Conservation (phyloP, 2,888 invertebrate genomes). For the Beris chalybata region DNA sequence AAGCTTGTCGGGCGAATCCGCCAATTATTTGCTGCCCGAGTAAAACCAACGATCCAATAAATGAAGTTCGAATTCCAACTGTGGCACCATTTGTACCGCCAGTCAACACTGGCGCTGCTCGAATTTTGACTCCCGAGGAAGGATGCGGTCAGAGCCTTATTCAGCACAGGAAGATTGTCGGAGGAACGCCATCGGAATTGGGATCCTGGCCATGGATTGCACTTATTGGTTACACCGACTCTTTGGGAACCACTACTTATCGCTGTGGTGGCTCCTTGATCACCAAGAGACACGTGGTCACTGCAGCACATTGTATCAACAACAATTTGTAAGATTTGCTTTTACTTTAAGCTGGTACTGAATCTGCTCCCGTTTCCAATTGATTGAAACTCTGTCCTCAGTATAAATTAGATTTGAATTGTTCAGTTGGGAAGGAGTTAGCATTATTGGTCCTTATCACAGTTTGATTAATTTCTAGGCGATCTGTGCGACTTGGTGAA, state of each 20-base stretch:
- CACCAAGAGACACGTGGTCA: constrained; percentile 64
- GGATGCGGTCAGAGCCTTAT: constrained; percentile 61
- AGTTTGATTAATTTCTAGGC: constrained; percentile 53
- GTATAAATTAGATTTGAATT: no score
- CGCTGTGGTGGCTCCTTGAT: constrained; percentile 60
- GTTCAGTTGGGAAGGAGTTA: no score
- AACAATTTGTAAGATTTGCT: constrained; percentile 36
- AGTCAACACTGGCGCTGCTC: constrained; percentile 30
- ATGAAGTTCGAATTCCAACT: background rate
- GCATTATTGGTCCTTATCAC: background rate
- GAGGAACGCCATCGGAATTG: constrained; percentile 67
- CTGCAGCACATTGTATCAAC: constrained; percentile 49
- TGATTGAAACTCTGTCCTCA: background rate
- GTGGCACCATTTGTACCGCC: background rate
- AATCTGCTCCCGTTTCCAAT: background rate
- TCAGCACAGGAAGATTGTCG: constrained; percentile 60
- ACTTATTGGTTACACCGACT: constrained; percentile 67
- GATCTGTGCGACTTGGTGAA: constrained; percentile 71
- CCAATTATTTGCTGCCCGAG: constrained; percentile 36
- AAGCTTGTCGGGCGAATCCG: constrained; percentile 44
- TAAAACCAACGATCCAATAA: background rate
- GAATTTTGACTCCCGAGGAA: constrained; percentile 53
- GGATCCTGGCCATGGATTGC: constrained; percentile 83
- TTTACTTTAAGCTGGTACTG: background rate
- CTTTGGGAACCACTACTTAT: constrained; percentile 50